Conservation (phyloP, 92 coral and sea anemone species). For the Diadumene lineata region DNA sequence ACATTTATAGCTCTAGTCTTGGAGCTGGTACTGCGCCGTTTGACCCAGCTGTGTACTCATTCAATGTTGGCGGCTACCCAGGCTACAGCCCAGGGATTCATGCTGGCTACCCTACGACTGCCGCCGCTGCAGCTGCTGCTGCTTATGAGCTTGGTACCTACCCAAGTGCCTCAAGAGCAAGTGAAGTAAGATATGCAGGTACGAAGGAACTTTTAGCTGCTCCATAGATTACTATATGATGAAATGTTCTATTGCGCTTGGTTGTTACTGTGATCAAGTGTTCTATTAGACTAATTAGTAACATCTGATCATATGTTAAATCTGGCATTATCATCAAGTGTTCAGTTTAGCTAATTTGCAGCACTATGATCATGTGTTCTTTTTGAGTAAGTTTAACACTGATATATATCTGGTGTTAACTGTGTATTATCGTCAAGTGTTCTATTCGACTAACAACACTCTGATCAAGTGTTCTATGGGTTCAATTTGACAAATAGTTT, state of each 20-base stretch:
- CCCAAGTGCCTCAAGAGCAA: slow-evolving; percentile 51
- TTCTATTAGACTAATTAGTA: background rate
- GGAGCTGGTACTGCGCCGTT: slow-evolving; percentile 69
- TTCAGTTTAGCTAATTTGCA: background rate
- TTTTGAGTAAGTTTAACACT: no score
- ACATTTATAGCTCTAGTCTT: slow-evolving; percentile 75
- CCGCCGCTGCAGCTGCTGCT: slow-evolving; percentile 52
- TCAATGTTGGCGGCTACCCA: slow-evolving; percentile 61
- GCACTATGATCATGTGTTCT: background rate
- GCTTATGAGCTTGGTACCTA: slow-evolving; percentile 66
- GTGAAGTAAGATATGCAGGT: slow-evolving; percentile 88
- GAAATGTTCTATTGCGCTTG: background rate
- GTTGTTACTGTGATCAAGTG: background rate
- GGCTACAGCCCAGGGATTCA: slow-evolving; percentile 71
- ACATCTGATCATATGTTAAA: no score
- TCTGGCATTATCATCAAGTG: background rate
- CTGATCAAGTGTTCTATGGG: no score
- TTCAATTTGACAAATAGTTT: no score
- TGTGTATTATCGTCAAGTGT: no score
- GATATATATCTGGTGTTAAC: no score
- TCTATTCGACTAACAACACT: no score
- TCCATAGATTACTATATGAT: slow-evolving; percentile 4
- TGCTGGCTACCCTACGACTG: slow-evolving; percentile 63
- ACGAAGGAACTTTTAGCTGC: slow-evolving; percentile 76
- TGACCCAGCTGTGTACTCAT: slow-evolving; percentile 75